These are phyloP conservation scores for Dolichopus griseipennis DNA, from an alignment of 2,888 invertebrate species.

Conservation along the genomic window DNA sequence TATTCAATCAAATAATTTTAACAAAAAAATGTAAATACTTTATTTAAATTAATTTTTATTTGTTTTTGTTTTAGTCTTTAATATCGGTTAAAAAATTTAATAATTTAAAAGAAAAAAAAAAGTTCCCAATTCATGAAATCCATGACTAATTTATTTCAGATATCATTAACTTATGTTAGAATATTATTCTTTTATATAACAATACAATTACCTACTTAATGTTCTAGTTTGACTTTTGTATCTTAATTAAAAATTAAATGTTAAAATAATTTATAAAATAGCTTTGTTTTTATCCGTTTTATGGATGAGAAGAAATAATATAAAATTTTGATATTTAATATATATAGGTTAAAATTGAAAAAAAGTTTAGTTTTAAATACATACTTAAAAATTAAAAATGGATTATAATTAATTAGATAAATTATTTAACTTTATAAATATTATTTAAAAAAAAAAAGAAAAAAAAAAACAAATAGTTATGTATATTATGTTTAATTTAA, in stretches of 20 bases:
- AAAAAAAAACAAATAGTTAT: neutral
- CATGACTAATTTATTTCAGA: too few relatives aligned
- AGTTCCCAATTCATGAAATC: too few relatives aligned
- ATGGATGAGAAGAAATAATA: conserved; percentile 18
- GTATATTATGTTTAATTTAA: neutral
- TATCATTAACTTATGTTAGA: too few relatives aligned
- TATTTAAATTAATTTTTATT: too few relatives aligned
- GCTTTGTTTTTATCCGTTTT: conserved; percentile 23
- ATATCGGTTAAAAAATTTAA: too few relatives aligned
- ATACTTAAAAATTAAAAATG: neutral
- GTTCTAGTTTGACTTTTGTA: neutral
- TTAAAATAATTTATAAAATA: conserved; percentile 10
- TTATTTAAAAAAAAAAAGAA: neutral
- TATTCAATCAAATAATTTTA: too few relatives aligned
- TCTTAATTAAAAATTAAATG: neutral
- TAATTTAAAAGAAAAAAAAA: too few relatives aligned
- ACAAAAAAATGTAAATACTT: too few relatives aligned
- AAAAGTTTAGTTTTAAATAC: neutral
- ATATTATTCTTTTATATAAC: neutral
- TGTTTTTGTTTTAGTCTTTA: too few relatives aligned
- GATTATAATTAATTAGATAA: neutral
- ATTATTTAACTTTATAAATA: neutral
- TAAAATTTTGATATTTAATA: conserved; percentile 5
- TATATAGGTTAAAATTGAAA: neutral
- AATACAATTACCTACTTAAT: neutral